Percentiles rank a stretch among this genome's conserved stretches.
These are phyloP conservation scores for Barypeithes pellucidus DNA, from an alignment of 2,888 invertebrate genomes.

Conservation along the genomic window DNA sequence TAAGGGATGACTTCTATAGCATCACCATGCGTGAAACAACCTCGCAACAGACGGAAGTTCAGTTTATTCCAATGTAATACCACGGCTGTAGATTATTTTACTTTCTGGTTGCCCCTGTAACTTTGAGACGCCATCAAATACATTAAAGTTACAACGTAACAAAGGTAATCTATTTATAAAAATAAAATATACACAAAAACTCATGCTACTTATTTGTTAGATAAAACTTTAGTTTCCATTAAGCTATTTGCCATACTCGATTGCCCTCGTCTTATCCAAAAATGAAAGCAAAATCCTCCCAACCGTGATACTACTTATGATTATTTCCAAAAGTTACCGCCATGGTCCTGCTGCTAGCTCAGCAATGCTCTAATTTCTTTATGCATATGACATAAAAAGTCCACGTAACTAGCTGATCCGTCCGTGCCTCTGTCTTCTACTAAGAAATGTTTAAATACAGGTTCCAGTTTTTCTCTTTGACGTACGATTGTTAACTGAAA, in stretches of 20 bases:
- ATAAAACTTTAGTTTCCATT: neutral
- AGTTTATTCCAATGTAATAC: slow-evolving; percentile 14
- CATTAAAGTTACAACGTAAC: too few species aligned
- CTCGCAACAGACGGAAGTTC: neutral
- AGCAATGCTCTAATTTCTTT: slow-evolving; percentile 95
- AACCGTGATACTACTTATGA: slow-evolving; percentile 22
- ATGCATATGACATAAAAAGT: slow-evolving; percentile 99
- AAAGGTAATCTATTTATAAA: neutral
- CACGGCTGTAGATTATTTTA: slow-evolving; percentile 9
- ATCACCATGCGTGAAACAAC: neutral
- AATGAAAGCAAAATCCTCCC: neutral
- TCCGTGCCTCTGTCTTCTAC: slow-evolving; percentile 95
- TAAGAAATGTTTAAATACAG: slow-evolving; percentile 95
- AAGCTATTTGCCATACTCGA: neutral
- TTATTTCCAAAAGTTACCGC: neutral
- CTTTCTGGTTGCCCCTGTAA: neutral
- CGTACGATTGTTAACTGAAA: slow-evolving; percentile 91
- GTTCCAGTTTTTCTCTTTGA: slow-evolving; percentile 95
- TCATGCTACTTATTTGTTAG: neutral
- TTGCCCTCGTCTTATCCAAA: neutral
- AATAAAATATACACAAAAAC: neutral
- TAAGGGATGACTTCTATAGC: neutral
- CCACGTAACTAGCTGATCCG: slow-evolving; percentile 94
- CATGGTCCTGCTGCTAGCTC: slow-evolving; percentile 69
- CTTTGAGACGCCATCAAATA: neutral